Conservation (phyloP, 1,140 invertebrate genomes). For the Dendroctonus valens region DNA sequence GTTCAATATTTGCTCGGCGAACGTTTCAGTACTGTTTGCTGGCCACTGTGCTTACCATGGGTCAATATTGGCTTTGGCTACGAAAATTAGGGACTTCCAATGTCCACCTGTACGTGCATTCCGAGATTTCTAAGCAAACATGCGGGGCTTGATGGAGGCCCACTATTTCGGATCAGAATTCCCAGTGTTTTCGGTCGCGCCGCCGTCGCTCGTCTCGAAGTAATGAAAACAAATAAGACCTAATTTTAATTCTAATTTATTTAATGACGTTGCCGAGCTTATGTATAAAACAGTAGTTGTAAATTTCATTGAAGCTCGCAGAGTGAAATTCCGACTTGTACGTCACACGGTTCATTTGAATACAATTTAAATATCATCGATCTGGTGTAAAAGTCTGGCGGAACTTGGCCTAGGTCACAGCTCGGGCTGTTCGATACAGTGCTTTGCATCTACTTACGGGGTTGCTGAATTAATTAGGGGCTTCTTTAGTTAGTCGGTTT, state of each 20-base stretch:
- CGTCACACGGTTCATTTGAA: slow-evolving; percentile 36
- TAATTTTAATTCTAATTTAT: slow-evolving; percentile 33
- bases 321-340: slow-evolving; percentile 34
- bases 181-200: neutral
- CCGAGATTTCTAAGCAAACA: too few relatives aligned
- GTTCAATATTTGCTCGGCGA: too few relatives aligned
- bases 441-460: slow-evolving; percentile 6
- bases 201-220: neutral
- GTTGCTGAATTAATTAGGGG: too few relatives aligned
- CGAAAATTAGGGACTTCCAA: too few relatives aligned
- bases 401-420: slow-evolving; percentile 34
- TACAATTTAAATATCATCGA: slow-evolving; percentile 36
- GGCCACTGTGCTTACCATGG: too few relatives aligned
- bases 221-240: slow-evolving; percentile 29
- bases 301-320: slow-evolving; percentile 34
- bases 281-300: slow-evolving; percentile 37
- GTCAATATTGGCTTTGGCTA: too few relatives aligned
- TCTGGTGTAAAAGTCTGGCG: slow-evolving; percentile 34
- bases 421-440: slow-evolving; percentile 4
- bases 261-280: slow-evolving; percentile 31
- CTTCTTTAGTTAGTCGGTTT: neutral
- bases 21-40: too few relatives aligned
- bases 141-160: too few relatives aligned
- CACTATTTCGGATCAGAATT: too few relatives aligned
- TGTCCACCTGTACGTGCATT: too few relatives aligned